Evolutionary conservation across 2,113 vertebrate species (phyloP).

Genomic region (Lampris megalopsis): DNA sequence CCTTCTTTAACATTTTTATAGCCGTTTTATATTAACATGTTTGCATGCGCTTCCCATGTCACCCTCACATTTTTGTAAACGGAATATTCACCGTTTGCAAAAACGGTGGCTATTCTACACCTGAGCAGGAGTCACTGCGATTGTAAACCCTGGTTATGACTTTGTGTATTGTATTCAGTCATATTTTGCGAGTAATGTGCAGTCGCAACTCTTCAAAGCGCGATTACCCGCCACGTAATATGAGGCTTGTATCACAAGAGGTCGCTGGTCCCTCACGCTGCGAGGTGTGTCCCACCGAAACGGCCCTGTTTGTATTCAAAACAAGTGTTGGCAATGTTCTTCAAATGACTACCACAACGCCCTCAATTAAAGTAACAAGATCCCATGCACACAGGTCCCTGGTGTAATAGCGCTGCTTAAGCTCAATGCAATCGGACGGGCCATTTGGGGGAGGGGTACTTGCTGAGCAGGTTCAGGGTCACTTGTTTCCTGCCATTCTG

Average conservation of each 20-base stretch:
- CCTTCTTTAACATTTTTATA: too few species aligned
- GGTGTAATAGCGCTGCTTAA: not conserved
- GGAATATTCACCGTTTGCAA: too few species aligned
- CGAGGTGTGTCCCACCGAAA: not conserved
- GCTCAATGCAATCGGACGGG: not conserved
- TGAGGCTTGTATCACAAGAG: constrained; percentile 26
- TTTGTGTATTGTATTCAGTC: too few species aligned
- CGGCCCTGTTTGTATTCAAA: not conserved
- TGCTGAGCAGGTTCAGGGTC: constrained; percentile 2
- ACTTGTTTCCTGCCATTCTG: not conserved
- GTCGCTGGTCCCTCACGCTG: constrained; percentile 31
- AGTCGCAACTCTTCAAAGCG: too few species aligned
- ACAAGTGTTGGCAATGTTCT: not conserved
- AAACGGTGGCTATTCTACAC: too few species aligned
- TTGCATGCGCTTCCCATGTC: too few species aligned
- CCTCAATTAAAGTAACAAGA: constrained; percentile 15
- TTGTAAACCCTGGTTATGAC: too few species aligned
- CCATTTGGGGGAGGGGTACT: not conserved
- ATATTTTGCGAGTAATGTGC: too few species aligned
- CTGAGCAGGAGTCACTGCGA: too few species aligned
- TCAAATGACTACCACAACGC: constrained; percentile 23
- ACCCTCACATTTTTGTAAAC: too few species aligned
- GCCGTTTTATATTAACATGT: too few species aligned
- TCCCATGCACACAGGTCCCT: constrained; percentile 1
- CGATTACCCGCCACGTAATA: not conserved